Percentiles rank a stretch among this genome's conserved stretches.
Conservation (phyloP, 2,888 invertebrate genomes). For the Meta bourneti region DNA sequence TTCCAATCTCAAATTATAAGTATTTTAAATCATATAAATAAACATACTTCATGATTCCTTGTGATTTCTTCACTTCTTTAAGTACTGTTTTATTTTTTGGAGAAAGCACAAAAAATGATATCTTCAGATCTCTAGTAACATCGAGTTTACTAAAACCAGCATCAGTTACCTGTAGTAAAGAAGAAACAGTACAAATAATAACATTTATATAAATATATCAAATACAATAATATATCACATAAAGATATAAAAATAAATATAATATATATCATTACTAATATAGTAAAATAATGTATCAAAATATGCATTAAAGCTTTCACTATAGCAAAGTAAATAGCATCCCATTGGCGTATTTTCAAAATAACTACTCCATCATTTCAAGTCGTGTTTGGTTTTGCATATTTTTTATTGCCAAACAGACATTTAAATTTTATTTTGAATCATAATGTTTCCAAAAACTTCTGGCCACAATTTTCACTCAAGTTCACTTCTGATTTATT, state of each 20-base stretch:
- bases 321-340: too few relatives aligned
- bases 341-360: too few relatives aligned
- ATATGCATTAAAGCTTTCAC: too few relatives aligned
- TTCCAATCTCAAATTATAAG: too few relatives aligned
- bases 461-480: too few relatives aligned
- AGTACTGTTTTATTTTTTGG: conserved; percentile 36
- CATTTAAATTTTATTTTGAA: too few relatives aligned
- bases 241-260: not conserved
- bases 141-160: conserved; percentile 41
- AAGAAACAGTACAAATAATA: conserved; percentile 5
- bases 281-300: too few relatives aligned
- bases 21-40: not conserved
- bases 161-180: conserved; percentile 53
- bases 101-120: conserved; percentile 51
- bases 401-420: too few relatives aligned
- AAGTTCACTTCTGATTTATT: too few relatives aligned
- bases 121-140: conserved; percentile 37
- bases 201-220: not conserved
- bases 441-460: too few relatives aligned
- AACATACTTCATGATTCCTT: conserved; percentile 46
- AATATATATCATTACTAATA: not conserved
- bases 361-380: too few relatives aligned
- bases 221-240: not conserved
- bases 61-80: conserved; percentile 35
- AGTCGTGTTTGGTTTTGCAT: too few relatives aligned